phyloP scores from a whole-genome alignment of 2,797 vertebrate species.

The Crocodylus rhombifer region DNA sequence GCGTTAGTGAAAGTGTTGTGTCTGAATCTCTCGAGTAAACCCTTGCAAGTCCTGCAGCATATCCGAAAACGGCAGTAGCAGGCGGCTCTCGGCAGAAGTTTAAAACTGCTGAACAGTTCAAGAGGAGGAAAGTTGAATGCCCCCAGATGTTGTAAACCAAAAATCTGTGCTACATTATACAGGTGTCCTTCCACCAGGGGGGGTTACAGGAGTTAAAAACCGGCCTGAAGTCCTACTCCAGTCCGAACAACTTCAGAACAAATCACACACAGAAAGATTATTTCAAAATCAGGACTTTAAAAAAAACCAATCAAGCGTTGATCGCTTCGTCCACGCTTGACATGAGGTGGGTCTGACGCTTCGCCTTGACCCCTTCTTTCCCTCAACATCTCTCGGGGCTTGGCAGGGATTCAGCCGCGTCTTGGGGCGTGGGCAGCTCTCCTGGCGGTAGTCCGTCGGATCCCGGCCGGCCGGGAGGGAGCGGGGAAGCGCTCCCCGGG shows the following conservation, averaged over 20 bases:
- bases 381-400: no score
- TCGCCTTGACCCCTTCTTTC: no score
- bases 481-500: no score
- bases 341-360: no score
- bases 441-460: no score
- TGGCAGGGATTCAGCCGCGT: no score
- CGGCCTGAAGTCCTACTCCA: background rate
- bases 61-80: fast-evolving
- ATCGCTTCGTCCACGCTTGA: no score
- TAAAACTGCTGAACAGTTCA: background rate
- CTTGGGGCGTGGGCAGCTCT: no score
- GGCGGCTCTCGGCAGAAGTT: background rate
- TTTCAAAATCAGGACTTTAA: background rate
- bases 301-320: background rate
- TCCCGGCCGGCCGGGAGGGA: no score
- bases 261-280: background rate
- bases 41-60: fast-evolving
- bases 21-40: background rate
- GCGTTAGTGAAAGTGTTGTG: background rate
- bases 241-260: background rate
- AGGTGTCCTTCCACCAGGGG: background rate
- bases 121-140: background rate
- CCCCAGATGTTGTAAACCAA: background rate
- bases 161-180: background rate
- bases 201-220: background rate